A percentile compares a stretch with the other conserved stretches of the same genome.
These are phyloP conservation scores for Mus pahari DNA, from an alignment of 2,113 vertebrate genomes.

Conservation along the genomic window DNA sequence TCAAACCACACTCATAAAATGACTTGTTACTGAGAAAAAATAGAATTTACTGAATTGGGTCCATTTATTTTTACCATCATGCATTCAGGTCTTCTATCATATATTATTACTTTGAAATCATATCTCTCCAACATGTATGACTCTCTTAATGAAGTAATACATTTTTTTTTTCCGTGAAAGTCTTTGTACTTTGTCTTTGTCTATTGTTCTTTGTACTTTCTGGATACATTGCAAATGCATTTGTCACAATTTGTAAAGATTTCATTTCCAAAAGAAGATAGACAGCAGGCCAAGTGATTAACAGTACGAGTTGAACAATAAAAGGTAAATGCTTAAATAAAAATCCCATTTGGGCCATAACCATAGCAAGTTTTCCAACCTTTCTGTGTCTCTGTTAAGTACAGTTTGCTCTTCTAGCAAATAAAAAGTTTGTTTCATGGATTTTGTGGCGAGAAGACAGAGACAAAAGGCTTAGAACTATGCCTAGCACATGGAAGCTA, in stretches of 20 bases:
- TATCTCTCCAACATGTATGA: neutral
- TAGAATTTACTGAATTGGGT: neutral
- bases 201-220: neutral
- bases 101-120: neutral
- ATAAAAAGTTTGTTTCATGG: neutral
- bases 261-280: neutral
- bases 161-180: neutral
- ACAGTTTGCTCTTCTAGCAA: neutral
- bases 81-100: neutral
- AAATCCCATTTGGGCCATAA: neutral
- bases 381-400: neutral
- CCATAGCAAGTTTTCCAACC: neutral
- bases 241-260: constrained; percentile 1
- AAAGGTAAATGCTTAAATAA: constrained; percentile 20
- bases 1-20: constrained; percentile 13
- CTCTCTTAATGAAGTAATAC: neutral
- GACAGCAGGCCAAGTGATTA: neutral
- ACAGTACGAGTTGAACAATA: neutral
- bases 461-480: neutral
- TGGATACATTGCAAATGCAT: neutral
- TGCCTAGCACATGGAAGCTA: neutral
- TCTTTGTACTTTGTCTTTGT: too few relatives aligned
- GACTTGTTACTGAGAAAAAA: neutral
- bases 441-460: neutral
- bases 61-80: neutral